Base-by-base conservation (phyloP, 2,113 vertebrate genomes). In the Oreochromis aureus region DNA sequence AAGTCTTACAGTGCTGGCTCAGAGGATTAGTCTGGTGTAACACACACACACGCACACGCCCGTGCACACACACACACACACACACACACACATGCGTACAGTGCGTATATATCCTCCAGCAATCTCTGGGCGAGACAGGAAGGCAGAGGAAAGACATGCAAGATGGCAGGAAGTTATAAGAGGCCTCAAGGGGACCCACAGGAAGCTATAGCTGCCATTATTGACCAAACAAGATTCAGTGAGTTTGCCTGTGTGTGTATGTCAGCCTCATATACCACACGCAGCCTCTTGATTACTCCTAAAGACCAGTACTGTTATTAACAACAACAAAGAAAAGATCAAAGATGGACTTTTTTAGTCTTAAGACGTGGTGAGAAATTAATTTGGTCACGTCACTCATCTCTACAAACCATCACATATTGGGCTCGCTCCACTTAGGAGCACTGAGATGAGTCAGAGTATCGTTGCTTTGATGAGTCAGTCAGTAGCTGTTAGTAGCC, bases 141-240 rank as follows among this genome's bases (percentile, higher is more conserved):
- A 94, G 82, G 56, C 53, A 83, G 83, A 92, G 87, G 91, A 89
- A 91, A 93, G 92, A 93, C 92, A 81, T 80, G 89, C 92, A 94
- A 93, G 90, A 95, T 93, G 92, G 89, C 88, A 95, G 95, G 95
- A 96, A 96, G 95, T 96, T 93, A 96, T 96, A 93, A 81, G 90
- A 92, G 80, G 90, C 69, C 94, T 86, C 89, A 1, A 63, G 90
- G 89, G 93, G 63, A 91, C 81, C 24, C 22, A 87, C 61, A 95
- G 95, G 94, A 97, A 96, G 81, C 91, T 91, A 89, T 91, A 94
- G 91, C 81, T 73, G 80, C 90, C 91, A 93, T 91, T 90, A 94
- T 87, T 91, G 51, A 93, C 92, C 84, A 82, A 78, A 87, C 46
- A 22, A 86, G 79, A 71, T 56, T 53, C 34, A 55, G 8, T 76